These are phyloP conservation scores for Meandrusa payeni DNA, from an alignment of 2,888 invertebrate genomes.

Conservation along the genomic window DNA sequence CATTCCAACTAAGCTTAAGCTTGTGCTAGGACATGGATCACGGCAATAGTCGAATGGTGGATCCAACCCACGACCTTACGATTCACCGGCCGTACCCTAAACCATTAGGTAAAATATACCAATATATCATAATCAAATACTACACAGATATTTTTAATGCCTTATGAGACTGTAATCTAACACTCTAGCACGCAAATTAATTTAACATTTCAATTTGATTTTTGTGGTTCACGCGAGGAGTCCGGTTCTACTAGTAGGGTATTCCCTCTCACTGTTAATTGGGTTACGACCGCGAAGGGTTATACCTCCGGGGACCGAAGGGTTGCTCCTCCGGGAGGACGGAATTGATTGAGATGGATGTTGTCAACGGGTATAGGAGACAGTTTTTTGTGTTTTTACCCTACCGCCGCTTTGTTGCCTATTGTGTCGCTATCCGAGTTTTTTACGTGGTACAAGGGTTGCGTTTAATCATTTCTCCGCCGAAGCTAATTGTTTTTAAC, in stretches of 20 bases:
- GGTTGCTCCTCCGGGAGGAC: constrained; percentile 70
- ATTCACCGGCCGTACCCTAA: too few relatives aligned
- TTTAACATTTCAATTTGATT: constrained; percentile 74
- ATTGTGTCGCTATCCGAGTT: constrained; percentile 39
- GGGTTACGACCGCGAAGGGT: constrained; percentile 63
- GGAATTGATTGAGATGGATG: constrained; percentile 78
- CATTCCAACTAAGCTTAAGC: too few relatives aligned
- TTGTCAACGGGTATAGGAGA: constrained; percentile 66
- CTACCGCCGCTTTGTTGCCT: constrained; percentile 36
- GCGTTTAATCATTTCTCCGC: constrained; percentile 49
- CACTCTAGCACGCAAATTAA: constrained; percentile 37
- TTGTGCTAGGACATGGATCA: too few relatives aligned
- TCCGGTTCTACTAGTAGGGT: constrained; percentile 36
- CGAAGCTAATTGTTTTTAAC: constrained; percentile 62
- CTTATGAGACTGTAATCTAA: neutral
- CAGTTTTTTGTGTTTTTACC: constrained; percentile 57
- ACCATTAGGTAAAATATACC: too few relatives aligned
- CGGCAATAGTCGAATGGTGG: too few relatives aligned
- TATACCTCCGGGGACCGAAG: constrained; percentile 61
- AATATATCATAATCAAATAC: too few relatives aligned
- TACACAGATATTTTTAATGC: too few relatives aligned
- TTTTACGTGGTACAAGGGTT: constrained; percentile 40
- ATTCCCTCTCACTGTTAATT: constrained; percentile 65
- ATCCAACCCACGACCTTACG: too few relatives aligned
- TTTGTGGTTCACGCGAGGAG: constrained; percentile 58